phyloP scores from a whole-genome alignment of 2,113 vertebrate species.

The Macquaria australasica region DNA sequence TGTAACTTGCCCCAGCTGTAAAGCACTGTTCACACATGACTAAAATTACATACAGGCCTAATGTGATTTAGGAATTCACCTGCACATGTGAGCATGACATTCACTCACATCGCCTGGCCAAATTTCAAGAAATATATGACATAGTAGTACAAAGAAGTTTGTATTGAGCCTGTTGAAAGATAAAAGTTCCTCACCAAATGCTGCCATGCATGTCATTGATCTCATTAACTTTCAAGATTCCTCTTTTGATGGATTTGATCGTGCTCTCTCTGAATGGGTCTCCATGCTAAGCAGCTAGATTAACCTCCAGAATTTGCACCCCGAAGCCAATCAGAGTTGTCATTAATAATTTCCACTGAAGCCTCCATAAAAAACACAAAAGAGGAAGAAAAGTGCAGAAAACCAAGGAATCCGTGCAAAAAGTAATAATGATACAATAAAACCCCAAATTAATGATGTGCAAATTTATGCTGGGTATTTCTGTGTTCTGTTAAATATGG shows the following conservation, averaged over 20 bases:
- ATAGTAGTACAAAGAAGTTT: constrained; percentile 1
- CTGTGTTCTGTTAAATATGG: background rate
- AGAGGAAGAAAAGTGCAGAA: background rate
- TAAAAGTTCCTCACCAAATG: constrained; percentile 18
- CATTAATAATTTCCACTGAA: constrained; percentile 61
- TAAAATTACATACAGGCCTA: background rate
- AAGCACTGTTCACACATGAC: background rate
- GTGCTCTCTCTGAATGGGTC: constrained; percentile 32
- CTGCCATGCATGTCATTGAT: constrained; percentile 41
- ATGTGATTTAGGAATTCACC: background rate
- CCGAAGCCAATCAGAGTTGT: constrained; percentile 61
- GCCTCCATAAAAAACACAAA: constrained; percentile 7
- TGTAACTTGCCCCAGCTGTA: background rate
- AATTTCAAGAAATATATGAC: background rate
- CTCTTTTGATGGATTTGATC: constrained; percentile 48
- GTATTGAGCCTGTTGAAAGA: constrained; percentile 3
- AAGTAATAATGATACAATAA: background rate
- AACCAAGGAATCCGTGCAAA: background rate
- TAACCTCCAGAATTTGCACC: constrained; percentile 49
- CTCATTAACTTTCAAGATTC: constrained; percentile 55
- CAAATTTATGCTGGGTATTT: constrained; percentile 6
- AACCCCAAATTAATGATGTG: background rate
- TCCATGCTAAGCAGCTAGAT: constrained; percentile 38
- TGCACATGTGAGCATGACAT: background rate
- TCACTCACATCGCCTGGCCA: background rate